phyloP scores from a whole-genome alignment of 1,140 invertebrate genomes.

The Zaprionus inermis region DNA sequence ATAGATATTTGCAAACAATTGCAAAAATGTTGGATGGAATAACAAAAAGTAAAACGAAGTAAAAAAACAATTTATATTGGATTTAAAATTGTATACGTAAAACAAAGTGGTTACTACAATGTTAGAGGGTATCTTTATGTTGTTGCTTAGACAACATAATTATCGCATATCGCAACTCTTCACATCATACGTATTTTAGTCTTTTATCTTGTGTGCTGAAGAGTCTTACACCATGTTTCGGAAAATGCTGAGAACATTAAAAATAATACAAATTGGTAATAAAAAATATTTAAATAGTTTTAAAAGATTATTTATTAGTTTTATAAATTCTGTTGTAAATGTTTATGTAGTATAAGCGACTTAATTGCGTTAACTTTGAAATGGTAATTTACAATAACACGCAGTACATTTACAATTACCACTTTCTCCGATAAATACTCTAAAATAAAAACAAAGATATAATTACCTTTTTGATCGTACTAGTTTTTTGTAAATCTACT shows the following conservation, averaged over 20 bases:
- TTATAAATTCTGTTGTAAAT: neutral
- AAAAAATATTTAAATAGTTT: slow-evolving; percentile 2
- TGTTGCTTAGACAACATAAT: neutral
- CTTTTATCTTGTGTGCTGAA: slow-evolving; percentile 17
- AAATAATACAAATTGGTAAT: slow-evolving; percentile 22
- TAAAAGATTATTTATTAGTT: neutral
- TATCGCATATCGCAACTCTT: slow-evolving; percentile 3
- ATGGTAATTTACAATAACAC: neutral
- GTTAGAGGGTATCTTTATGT: slow-evolving; percentile 7
- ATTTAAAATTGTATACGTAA: no score
- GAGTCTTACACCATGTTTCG: slow-evolving; percentile 25
- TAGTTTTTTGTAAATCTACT: no score
- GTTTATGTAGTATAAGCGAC: neutral
- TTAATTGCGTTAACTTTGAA: neutral
- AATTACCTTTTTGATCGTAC: no score
- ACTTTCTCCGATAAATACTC: no score
- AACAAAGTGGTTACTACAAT: neutral
- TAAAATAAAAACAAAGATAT: no score
- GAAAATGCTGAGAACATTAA: neutral
- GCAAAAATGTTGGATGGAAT: neutral
- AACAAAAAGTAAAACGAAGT: no score
- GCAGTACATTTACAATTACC: no score
- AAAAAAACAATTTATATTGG: no score
- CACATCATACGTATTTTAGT: slow-evolving; percentile 19
- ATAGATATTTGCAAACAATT: neutral